Percentiles rank a stretch among this genome's conserved stretches.
Evolutionary conservation across 2,888 invertebrate species (phyloP).

Genomic region (Tetragnatha montana): DNA sequence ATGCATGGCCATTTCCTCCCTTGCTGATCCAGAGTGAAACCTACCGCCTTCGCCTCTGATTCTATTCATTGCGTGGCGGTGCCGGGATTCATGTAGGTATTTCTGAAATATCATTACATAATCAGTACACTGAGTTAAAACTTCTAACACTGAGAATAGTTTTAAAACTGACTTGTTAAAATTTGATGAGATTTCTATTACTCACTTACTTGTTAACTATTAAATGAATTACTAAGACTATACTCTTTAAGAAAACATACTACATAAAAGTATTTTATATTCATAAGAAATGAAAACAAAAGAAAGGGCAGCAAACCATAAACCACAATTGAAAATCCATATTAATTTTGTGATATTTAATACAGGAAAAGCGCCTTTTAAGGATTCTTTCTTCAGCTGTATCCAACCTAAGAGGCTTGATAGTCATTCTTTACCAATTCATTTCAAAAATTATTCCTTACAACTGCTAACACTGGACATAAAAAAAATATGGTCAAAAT

Average conservation of each 20-base stretch:
- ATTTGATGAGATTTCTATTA: background rate
- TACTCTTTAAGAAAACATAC: too few relatives aligned
- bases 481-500: too few relatives aligned
- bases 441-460: too few relatives aligned
- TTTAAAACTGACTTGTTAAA: background rate
- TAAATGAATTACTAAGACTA: background rate
- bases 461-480: too few relatives aligned
- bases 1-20: slow-evolving; percentile 57
- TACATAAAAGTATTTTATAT: too few relatives aligned
- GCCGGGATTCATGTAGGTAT: slow-evolving; percentile 98
- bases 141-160: background rate
- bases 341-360: background rate
- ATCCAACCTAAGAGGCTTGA: too few relatives aligned
- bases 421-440: too few relatives aligned
- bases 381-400: too few relatives aligned
- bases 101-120: slow-evolving; percentile 81
- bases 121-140: background rate
- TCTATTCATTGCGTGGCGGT: slow-evolving; percentile 97
- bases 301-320: too few relatives aligned
- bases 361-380: too few relatives aligned
- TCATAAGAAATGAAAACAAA: too few relatives aligned
- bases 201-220: background rate
- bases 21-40: slow-evolving; percentile 85
- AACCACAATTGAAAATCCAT: background rate
- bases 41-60: slow-evolving; percentile 97